phyloP scores from a whole-genome alignment of 2,797 vertebrate species.

The Hyperoplus immaculatus region DNA sequence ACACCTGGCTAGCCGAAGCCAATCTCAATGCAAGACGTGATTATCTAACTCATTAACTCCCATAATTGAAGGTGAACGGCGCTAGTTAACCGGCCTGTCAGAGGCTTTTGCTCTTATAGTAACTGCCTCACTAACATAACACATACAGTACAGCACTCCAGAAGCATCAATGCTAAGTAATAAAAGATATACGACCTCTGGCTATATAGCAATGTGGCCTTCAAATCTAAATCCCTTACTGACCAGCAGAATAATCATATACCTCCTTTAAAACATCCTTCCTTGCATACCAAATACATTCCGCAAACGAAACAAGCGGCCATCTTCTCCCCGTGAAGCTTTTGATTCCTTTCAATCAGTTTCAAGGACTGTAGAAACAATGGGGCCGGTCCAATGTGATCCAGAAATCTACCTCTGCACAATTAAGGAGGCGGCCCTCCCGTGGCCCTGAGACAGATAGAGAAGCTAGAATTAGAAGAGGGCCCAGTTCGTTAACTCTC shows the following conservation, averaged over 20 bases:
- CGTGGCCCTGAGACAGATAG: conserved; percentile 76
- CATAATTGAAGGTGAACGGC: conserved; percentile 64
- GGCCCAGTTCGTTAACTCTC: conserved; percentile 75
- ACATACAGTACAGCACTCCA: conserved; percentile 57
- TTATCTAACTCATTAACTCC: conserved; percentile 76
- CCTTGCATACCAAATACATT: conserved; percentile 62
- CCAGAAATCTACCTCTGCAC: conserved; percentile 72
- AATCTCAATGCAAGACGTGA: conserved; percentile 65
- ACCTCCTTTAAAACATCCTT: conserved; percentile 61
- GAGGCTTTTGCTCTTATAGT: conserved; percentile 42
- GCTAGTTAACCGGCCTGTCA: conserved; percentile 37
- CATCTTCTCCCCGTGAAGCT: conserved; percentile 57
- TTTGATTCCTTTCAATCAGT: conserved; percentile 81
- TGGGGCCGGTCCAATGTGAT: conserved; percentile 54
- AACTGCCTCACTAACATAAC: conserved; percentile 34
- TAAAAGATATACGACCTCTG: conserved; percentile 79
- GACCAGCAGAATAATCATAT: conserved; percentile 64
- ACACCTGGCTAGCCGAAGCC: background rate
- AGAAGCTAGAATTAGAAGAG: conserved; percentile 84
- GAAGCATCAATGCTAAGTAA: conserved; percentile 72
- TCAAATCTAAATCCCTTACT: conserved; percentile 79
- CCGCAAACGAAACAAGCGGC: conserved; percentile 40
- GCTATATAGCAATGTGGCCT: conserved; percentile 72
- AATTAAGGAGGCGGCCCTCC: conserved; percentile 79
- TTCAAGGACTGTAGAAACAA: conserved; percentile 85